Evolutionary conservation across 2,113 vertebrate genomes (phyloP), one percentile per base, ranked within the genome.

Genomic region (Blennius ocellaris): DNA sequence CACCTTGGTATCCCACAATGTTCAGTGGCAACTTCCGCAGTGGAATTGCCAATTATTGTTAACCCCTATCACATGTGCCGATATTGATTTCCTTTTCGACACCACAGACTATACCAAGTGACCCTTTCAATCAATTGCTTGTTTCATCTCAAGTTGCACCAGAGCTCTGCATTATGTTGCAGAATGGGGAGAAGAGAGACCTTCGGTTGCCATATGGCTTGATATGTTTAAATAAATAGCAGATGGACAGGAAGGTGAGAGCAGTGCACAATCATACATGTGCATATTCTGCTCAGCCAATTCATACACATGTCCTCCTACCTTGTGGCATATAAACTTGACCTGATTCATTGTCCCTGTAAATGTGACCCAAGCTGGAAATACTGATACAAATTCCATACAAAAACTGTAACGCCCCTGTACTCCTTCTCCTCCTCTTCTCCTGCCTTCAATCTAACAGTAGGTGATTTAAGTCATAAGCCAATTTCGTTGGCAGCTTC

Each of bases 141-240:
- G n/a, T 43, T 75, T 41, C 57, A 60, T 49, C 76, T 78, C 66
- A 73, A 55, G 45, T 6, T 38, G 54, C 65, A 41, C 56, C 65
- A 61, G 21, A 37, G 47, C 15, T 21, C 37, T 87, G 51, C 78
- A 87, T 89, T 76, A 86, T 87, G 85, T 39, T 80, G 52, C 40
- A 64, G 66, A 30, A 12, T 49, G 62, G 39, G 66, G 81, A 69
- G 76, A 72, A 66, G 44, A 51, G 63, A 70, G 49, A 82, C 70
- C n/a, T 73, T 68, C 80, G 76, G 55, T 73, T 57, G 54, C 55
- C 43, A 59, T 15, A 53, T n/a, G 62, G 21, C 64, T 73, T 8
- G 2, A 52, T 51, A n/a, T 59, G 52, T 83, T 85, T 85, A 87
- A 85, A 88, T 83, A 87, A 90, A 85, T 80, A 87, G 83, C 65